These are phyloP conservation scores for Sitobion miscanthi DNA, from an alignment of 1,140 invertebrate genomes.

Conservation along the genomic window DNA sequence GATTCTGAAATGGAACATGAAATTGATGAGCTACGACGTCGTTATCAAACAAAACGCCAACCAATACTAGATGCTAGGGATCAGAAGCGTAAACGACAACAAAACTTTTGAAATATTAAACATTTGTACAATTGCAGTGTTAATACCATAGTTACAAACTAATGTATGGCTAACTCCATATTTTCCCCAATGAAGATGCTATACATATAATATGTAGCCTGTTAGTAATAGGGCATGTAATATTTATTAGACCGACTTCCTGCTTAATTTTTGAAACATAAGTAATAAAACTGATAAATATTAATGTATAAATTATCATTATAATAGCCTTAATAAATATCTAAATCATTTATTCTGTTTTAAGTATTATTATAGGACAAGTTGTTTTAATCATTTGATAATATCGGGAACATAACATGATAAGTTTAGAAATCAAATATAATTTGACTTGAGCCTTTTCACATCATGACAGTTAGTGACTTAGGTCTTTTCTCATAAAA, in stretches of 20 bases:
- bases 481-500: no score
- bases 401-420: background rate
- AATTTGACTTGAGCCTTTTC: background rate
- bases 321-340: conserved; percentile 14
- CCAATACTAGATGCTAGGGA: conserved; percentile 99
- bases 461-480: no score
- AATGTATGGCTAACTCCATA: background rate
- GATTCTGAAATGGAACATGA: conserved; percentile 98
- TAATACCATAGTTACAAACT: conserved; percentile 25
- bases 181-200: conserved; percentile 13
- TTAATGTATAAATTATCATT: conserved; percentile 9
- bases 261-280: background rate
- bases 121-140: background rate
- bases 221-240: background rate
- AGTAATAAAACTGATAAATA: background rate
- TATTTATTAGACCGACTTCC: background rate
- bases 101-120: conserved; percentile 76
- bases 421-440: background rate
- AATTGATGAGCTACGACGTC: conserved; percentile 91
- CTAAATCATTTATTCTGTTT: conserved; percentile 47
- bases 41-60: conserved; percentile 97
- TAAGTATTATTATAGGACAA: background rate
- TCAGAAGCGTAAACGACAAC: conserved; percentile 93
- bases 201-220: background rate
- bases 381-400: background rate